Evolutionary conservation across 2,888 invertebrate genomes (phyloP).

Genomic region (Atherix ibis): DNA sequence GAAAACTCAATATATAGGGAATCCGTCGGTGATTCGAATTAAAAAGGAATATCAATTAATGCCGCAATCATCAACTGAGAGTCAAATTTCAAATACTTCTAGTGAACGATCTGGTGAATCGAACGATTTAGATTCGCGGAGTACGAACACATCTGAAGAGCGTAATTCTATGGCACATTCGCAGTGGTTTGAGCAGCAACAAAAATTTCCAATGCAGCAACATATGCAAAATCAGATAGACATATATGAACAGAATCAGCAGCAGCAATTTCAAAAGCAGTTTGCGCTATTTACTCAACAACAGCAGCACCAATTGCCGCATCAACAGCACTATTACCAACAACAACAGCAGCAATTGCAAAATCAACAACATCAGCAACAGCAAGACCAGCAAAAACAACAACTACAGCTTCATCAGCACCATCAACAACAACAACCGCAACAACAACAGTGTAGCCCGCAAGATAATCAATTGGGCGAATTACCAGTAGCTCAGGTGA

Average conservation of each 20-base stretch:
- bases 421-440: neutral
- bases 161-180: conserved; percentile 16
- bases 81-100: conserved; percentile 48
- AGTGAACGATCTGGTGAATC: conserved; percentile 44
- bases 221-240: too few species aligned
- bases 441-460: too few species aligned
- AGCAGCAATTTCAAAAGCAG: too few species aligned
- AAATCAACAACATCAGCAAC: too few species aligned
- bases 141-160: conserved; percentile 39
- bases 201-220: neutral
- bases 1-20: conserved; percentile 23
- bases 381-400: too few species aligned
- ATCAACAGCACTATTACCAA: too few species aligned
- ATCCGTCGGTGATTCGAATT: conserved; percentile 9
- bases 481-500: neutral
- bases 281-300: too few species aligned
- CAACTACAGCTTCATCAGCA: too few species aligned
- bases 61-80: conserved; percentile 50
- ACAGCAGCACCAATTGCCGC: too few species aligned
- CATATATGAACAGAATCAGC: too few species aligned
- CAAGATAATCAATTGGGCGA: too few species aligned
- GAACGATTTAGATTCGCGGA: conserved; percentile 43
- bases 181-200: neutral
- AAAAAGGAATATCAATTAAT: conserved; percentile 19
- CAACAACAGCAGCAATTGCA: too few species aligned